Evolutionary conservation across 2,888 invertebrate species (phyloP).

Genomic region (Micoletzkya japonica): DNA sequence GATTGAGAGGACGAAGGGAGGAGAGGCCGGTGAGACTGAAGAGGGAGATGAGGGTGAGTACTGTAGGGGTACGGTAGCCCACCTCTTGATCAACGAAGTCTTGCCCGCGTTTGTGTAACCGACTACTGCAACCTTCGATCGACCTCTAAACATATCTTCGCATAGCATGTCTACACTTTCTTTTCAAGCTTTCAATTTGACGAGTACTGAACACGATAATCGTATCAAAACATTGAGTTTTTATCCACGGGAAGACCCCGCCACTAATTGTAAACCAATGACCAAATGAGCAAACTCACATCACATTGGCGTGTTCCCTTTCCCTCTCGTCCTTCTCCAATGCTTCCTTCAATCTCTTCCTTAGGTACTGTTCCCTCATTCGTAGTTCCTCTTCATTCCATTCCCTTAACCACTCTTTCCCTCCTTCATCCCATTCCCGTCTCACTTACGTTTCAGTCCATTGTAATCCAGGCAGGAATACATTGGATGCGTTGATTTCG

Average conservation of each 20-base stretch:
- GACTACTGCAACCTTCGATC: constrained; percentile 33
- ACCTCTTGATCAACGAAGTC: constrained; percentile 54
- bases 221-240: background rate
- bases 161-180: background rate
- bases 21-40: constrained; percentile 74
- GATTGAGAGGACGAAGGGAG: constrained; percentile 74
- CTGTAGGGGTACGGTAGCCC: no score
- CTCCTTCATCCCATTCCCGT: background rate
- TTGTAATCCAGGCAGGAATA: constrained; percentile 1
- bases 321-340: constrained; percentile 37
- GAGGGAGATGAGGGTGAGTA: no score
- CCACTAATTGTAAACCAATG: no score
- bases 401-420: background rate
- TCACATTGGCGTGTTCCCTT: constrained; percentile 14
- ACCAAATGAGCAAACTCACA: no score
- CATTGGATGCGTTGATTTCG: background rate
- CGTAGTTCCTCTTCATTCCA: constrained; percentile 37
- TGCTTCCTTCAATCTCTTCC: constrained; percentile 48
- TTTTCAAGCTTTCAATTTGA: background rate
- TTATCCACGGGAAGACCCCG: background rate
- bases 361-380: constrained; percentile 51
- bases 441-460: constrained; percentile 8
- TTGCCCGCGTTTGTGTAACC: constrained; percentile 62
- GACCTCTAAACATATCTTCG: constrained; percentile 4
- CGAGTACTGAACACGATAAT: background rate